A percentile compares a stretch with the other conserved stretches of the same genome.
Conservation (phyloP, 2,888 invertebrate genomes). For the Acholoe squamosa region DNA sequence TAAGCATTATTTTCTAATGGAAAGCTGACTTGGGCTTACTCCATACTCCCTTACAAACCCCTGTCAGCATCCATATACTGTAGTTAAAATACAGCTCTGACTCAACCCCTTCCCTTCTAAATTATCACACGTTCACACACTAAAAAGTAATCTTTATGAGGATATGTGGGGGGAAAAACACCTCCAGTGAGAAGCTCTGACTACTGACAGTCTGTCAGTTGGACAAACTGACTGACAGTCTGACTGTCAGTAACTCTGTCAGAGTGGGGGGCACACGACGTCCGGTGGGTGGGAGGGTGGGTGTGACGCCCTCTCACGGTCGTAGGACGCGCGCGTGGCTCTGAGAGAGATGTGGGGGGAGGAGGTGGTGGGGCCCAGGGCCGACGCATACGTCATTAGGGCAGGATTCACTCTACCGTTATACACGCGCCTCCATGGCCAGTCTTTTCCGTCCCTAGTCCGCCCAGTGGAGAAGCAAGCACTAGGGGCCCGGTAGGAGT, state of each 20-base stretch:
- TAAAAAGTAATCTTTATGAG: too few species aligned
- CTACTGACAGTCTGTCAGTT: background rate
- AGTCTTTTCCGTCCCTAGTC: background rate
- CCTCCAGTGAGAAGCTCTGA: too few species aligned
- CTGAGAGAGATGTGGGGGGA: background rate
- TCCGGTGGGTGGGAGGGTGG: background rate
- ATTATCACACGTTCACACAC: too few species aligned
- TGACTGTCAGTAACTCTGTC: background rate
- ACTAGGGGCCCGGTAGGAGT: background rate
- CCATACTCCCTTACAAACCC: too few species aligned
- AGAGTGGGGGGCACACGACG: background rate
- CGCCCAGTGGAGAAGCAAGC: background rate
- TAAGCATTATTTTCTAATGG: too few species aligned
- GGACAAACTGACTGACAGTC: background rate
- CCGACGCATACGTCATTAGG: constrained; percentile 18
- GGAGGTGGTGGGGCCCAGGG: background rate
- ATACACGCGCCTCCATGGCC: background rate
- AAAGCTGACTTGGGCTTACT: too few species aligned
- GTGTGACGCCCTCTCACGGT: background rate
- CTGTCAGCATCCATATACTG: too few species aligned
- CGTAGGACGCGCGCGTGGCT: background rate
- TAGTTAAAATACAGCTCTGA: too few species aligned
- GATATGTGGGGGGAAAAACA: too few species aligned
- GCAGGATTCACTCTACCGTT: constrained; percentile 2
- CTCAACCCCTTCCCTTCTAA: too few species aligned